Evolutionary conservation across 2,797 vertebrate genomes (phyloP).

Genomic region (Myripristis murdjan): DNA sequence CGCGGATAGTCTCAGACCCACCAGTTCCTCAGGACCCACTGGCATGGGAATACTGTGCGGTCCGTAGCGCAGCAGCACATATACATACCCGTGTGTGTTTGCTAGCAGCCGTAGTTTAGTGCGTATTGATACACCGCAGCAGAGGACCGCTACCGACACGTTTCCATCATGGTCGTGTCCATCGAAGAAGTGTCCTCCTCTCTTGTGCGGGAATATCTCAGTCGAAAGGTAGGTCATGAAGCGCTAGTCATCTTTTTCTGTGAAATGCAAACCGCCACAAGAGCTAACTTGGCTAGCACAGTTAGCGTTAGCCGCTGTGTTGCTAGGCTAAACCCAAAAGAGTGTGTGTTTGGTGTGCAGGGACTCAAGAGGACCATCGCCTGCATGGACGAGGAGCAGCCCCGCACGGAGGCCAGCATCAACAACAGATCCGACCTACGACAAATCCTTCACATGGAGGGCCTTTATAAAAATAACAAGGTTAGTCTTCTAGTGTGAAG

Average conservation of each 20-base stretch:
- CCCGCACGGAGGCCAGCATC: constrained; percentile 91
- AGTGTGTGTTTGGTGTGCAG: constrained; percentile 68
- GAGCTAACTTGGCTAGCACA: not conserved
- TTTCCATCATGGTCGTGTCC: constrained; percentile 68
- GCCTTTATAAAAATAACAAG: constrained; percentile 92
- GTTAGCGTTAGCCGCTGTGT: constrained; percentile 7
- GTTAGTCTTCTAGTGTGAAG: constrained; percentile 63
- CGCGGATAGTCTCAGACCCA: not conserved
- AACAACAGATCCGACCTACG: constrained; percentile 92
- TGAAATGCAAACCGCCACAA: not conserved
- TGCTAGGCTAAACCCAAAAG: not conserved
- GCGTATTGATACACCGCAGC: not conserved
- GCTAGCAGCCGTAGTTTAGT: not conserved
- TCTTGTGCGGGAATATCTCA: constrained; percentile 94
- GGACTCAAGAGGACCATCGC: constrained; percentile 91
- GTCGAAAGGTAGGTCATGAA: constrained; percentile 88
- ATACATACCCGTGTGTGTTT: not conserved
- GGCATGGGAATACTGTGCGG: not conserved
- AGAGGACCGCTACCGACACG: not conserved
- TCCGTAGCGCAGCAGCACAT: not conserved
- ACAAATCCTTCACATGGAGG: constrained; percentile 88
- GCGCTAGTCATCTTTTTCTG: not conserved
- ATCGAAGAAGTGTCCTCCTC: constrained; percentile 93
- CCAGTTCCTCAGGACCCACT: no score
- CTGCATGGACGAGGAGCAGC: constrained; percentile 93